Percentiles rank a stretch among this genome's conserved stretches.
phyloP scores from a whole-genome alignment of 2,797 vertebrate genomes.

The Trichosurus vulpecula region DNA sequence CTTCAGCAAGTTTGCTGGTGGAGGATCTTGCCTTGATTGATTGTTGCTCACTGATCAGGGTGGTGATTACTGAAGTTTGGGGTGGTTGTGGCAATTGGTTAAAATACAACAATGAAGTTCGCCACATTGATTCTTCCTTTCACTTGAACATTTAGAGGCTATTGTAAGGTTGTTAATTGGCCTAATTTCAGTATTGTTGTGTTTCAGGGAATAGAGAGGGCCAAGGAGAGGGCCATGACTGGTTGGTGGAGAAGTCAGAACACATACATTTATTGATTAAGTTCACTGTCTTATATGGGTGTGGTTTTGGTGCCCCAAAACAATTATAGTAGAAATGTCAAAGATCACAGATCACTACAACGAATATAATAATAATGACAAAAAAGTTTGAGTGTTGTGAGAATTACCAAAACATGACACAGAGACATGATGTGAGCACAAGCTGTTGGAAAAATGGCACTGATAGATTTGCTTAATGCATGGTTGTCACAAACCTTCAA shows the following conservation, averaged over 20 bases:
- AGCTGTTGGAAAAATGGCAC: neutral
- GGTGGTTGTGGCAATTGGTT: neutral
- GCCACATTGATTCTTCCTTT: neutral
- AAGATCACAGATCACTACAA: neutral
- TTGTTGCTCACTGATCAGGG: neutral
- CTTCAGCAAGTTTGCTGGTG: neutral
- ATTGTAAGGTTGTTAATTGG: neutral
- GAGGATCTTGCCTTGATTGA: neutral
- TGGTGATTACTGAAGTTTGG: neutral
- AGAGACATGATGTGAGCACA: neutral
- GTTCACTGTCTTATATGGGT: neutral
- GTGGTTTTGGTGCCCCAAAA: neutral
- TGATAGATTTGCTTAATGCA: neutral
- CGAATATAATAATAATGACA: neutral
- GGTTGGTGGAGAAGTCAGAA: neutral
- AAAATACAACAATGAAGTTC: neutral
- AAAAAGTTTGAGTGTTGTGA: neutral
- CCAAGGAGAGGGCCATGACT: neutral
- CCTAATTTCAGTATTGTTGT: neutral
- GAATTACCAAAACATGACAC: neutral
- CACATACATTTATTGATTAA: neutral
- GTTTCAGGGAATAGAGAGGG: neutral
- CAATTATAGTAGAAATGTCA: neutral
- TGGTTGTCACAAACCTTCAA: neutral
- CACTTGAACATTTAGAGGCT: neutral